These are phyloP conservation scores for Sinopyrophorus schimmeli DNA, from an alignment of 2,888 invertebrate genomes.

Conservation along the genomic window DNA sequence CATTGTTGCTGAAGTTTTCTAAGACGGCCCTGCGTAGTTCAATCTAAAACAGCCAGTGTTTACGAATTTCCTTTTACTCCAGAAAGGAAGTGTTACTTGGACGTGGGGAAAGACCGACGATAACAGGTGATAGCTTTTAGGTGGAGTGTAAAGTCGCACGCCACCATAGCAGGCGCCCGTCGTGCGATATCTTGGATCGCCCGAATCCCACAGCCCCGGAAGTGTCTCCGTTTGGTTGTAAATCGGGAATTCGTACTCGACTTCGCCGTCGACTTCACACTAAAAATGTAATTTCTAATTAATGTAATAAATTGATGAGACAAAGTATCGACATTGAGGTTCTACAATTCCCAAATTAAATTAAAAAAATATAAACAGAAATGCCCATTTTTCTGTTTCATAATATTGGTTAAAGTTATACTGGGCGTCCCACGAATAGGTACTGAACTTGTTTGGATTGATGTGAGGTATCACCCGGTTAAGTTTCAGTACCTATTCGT, in stretches of 20 bases:
- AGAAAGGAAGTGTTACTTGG: conserved; percentile 53
- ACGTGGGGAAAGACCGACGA: conserved; percentile 71
- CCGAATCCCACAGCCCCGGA: conserved; percentile 68
- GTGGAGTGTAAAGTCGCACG: conserved; percentile 62
- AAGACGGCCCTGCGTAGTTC: conserved; percentile 48
- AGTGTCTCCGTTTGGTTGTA: conserved; percentile 68
- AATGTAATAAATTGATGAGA: too few species aligned
- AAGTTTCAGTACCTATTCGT: too few species aligned
- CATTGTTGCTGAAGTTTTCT: conserved; percentile 51
- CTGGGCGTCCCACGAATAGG: too few species aligned
- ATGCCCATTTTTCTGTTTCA: too few species aligned
- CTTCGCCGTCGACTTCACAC: conserved; percentile 71
- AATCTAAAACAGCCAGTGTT: conserved; percentile 37
- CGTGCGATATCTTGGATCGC: conserved; percentile 57
- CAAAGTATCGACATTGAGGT: too few species aligned
- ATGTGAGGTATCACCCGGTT: too few species aligned
- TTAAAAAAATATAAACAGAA: too few species aligned
- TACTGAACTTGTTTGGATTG: too few species aligned
- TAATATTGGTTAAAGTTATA: too few species aligned
- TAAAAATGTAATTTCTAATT: conserved; percentile 44
- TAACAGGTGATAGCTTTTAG: conserved; percentile 63
- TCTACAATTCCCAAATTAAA: too few species aligned
- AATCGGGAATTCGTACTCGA: conserved; percentile 77
- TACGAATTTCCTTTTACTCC: not conserved
- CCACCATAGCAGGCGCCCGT: conserved; percentile 64